A percentile compares a stretch with the other conserved stretches of the same genome.
Evolutionary conservation across 2,797 vertebrate genomes (phyloP).

Genomic region (Pitangus sulphuratus): DNA sequence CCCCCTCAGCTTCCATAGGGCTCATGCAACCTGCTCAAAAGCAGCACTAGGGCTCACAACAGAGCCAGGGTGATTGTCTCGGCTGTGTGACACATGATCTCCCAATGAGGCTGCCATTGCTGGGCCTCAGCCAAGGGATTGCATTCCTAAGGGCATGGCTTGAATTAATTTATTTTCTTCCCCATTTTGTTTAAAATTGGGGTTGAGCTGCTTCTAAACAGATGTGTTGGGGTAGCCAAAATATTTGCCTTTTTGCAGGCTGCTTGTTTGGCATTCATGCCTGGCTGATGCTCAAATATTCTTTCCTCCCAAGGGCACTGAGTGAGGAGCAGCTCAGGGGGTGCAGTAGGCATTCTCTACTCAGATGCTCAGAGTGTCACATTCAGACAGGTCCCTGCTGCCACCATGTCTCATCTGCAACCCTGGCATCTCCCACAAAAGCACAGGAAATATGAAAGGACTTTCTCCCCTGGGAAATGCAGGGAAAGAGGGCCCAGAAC

Average conservation of each 20-base stretch:
- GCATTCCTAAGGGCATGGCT: conserved; percentile 1
- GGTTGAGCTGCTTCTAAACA: conserved; percentile 57
- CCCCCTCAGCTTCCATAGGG: neutral
- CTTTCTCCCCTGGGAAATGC: neutral
- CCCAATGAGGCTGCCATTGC: neutral
- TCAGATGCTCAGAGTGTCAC: neutral
- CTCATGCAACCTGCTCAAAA: neutral
- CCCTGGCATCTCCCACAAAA: neutral
- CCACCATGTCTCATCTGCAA: neutral
- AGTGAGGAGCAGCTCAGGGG: neutral
- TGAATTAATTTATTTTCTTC: conserved; percentile 42
- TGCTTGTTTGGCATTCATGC: conserved; percentile 24
- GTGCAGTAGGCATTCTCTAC: neutral
- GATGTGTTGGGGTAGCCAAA: conserved; percentile 47
- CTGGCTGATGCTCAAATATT: neutral
- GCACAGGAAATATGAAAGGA: neutral
- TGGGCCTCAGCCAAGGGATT: neutral
- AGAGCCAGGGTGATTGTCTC: neutral
- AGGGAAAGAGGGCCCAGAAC: neutral
- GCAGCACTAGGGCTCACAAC: neutral
- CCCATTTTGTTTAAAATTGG: conserved; percentile 50
- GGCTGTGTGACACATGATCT: neutral
- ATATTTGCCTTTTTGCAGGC: conserved; percentile 43
- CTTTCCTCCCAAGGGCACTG: neutral
- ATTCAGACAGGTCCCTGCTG: neutral